phyloP scores from a whole-genome alignment of 2,888 invertebrate species.

The Pelosia muscerda region DNA sequence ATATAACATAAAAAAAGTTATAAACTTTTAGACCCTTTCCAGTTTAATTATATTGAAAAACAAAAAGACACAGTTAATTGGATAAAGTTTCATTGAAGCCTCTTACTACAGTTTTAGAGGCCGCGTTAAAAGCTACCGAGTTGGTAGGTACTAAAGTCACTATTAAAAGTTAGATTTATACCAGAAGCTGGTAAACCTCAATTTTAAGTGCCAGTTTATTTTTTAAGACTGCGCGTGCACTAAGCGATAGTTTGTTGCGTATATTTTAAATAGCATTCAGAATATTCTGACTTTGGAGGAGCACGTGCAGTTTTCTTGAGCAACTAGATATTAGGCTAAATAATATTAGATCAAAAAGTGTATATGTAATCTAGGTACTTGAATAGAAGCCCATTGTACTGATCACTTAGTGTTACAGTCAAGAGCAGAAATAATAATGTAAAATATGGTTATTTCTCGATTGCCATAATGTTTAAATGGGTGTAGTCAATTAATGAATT shows the following conservation, averaged over 20 bases:
- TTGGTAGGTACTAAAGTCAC: slow-evolving; percentile 38
- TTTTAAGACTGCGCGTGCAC: slow-evolving; percentile 7
- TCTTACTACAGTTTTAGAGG: slow-evolving; percentile 48
- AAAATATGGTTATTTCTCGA: too few species aligned
- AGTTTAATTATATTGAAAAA: slow-evolving; percentile 22
- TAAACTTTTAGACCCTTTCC: neutral
- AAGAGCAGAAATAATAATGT: too few species aligned
- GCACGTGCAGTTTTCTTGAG: too few species aligned
- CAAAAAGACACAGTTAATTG: slow-evolving; percentile 36
- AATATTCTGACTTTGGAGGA: too few species aligned
- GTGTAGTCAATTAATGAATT: too few species aligned
- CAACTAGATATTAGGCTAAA: too few species aligned
- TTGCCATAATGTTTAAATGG: too few species aligned
- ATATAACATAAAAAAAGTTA: slow-evolving; percentile 13
- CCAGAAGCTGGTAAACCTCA: slow-evolving; percentile 24
- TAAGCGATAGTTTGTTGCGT: neutral
- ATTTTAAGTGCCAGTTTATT: slow-evolving; percentile 26
- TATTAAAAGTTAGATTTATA: slow-evolving; percentile 52
- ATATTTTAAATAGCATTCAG: neutral
- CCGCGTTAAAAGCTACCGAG: slow-evolving; percentile 39
- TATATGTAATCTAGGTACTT: too few species aligned
- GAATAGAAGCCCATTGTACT: too few species aligned
- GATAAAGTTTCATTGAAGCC: slow-evolving; percentile 21
- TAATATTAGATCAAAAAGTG: too few species aligned
- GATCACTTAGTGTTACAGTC: too few species aligned